Base-by-base conservation (phyloP, 2,888 invertebrate species). In the Aelia acuminata region DNA sequence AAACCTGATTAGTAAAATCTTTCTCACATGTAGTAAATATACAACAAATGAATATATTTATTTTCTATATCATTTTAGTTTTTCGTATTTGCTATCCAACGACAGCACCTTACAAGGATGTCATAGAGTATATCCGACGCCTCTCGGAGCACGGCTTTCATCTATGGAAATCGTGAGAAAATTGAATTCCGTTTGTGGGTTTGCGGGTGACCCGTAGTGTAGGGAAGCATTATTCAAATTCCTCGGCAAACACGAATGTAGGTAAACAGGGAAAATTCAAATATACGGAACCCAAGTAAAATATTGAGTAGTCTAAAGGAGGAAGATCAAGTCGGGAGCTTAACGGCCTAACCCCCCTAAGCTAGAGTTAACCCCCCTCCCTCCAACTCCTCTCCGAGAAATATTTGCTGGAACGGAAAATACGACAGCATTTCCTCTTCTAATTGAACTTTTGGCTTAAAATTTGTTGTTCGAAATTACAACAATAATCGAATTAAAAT, bases 211-310 rank as follows among this genome's bases (percentile, higher is more conserved):
- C 63, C 63, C 63, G 31, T 63, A 63, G 63, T 63, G 63, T 63
- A 63, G 26, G 31, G 31, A 63, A 31, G 63, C 63, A 63, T 63
- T 63, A 63, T 63, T 63, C 63, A 63, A 63, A 63, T 63, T 63
- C 63, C 31, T 63, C 31, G 63, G 15, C 63, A 63, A 63, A 63
- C 63, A 63, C 18, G 63, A 31, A 63, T 63, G 63, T 63, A 63
- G 63, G 63, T 63, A 63, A 63, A 63, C 63, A 63, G 63, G 5
- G 15, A 63, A 26, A 63, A 63, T 63, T 63, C 63, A 63, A 63
- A 63, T 63, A 63, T 63, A 63, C 63, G 63, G 63, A 31, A 63
- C 63, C 63, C 63, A 63, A 63, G 63, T 63, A 63, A 63, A 63
- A 63, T 63, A 63, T 63, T 63, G 63, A 63, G 63, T 18, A 35